Conservation (phyloP, 2,113 vertebrate genomes). For the Pao palembangensis region DNA sequence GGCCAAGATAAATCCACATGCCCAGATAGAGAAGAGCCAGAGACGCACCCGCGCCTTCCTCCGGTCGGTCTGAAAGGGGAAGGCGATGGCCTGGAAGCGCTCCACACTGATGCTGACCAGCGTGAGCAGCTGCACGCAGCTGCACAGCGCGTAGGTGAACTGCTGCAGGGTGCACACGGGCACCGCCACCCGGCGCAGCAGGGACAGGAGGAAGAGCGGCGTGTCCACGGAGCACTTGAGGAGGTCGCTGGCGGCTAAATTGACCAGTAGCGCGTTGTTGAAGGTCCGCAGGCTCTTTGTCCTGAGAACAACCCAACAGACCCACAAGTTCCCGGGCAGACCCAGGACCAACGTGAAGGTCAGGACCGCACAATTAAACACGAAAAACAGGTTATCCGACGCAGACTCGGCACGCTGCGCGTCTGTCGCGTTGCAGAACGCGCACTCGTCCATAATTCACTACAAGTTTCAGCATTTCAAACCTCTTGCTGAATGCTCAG, state of each 20-base stretch:
- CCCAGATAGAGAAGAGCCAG: conserved; percentile 60
- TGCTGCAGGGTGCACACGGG: conserved; percentile 53
- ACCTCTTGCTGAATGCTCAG: not conserved
- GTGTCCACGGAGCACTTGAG: conserved; percentile 61
- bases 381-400: conserved; percentile 10
- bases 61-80: conserved; percentile 51
- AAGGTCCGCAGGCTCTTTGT: conserved; percentile 57
- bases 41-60: conserved; percentile 40
- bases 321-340: conserved; percentile 57
- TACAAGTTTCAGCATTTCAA: too few species aligned
- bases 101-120: conserved; percentile 68
- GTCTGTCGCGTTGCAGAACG: conserved; percentile 24
- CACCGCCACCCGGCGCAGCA: conserved; percentile 25
- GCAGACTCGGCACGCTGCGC: not conserved
- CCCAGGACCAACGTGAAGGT: conserved; percentile 39
- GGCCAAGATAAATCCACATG: conserved; percentile 35
- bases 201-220: conserved; percentile 52
- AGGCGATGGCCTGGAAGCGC: conserved; percentile 59
- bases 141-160: conserved; percentile 64
- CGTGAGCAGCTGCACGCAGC: conserved; percentile 65
- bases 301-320: conserved; percentile 58
- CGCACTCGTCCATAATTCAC: conserved; percentile 6
- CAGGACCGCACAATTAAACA: conserved; percentile 52
- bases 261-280: conserved; percentile 62
- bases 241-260: conserved; percentile 55